Conservation (phyloP, 1,140 invertebrate genomes). For the Zelostemma sp. region DNA sequence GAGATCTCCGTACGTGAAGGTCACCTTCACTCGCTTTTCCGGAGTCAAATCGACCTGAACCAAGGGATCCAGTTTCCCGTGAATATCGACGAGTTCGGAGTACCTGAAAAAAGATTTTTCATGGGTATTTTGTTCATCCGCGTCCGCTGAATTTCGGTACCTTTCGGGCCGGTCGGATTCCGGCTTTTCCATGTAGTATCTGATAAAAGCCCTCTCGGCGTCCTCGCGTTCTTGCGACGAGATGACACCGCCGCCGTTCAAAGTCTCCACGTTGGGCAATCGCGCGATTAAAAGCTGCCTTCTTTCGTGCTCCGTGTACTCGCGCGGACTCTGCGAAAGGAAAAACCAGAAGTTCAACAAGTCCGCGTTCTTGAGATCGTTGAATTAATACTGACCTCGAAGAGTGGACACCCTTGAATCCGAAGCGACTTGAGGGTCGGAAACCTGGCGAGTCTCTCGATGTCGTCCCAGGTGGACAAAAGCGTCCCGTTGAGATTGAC, state of each 20-base stretch:
- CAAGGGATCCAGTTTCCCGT: constrained; percentile 88
- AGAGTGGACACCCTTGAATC: constrained; percentile 76
- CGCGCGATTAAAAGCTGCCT: constrained; percentile 88
- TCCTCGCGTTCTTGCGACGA: constrained; percentile 87
- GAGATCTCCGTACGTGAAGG: constrained; percentile 82
- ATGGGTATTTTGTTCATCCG: no score
- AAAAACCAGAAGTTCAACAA: background rate
- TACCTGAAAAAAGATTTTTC: constrained; percentile 74
- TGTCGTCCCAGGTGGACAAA: constrained; percentile 87
- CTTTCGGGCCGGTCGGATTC: constrained; percentile 83
- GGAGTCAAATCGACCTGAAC: constrained; percentile 88
- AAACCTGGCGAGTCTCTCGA: constrained; percentile 86
- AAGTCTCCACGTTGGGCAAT: constrained; percentile 84
- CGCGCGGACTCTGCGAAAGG: constrained; percentile 77
- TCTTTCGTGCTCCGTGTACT: constrained; percentile 89
- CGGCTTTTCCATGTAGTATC: constrained; percentile 90
- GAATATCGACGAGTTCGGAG: constrained; percentile 82
- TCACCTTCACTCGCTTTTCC: constrained; percentile 87
- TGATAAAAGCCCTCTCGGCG: constrained; percentile 93
- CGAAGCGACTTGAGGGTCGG: constrained; percentile 85
- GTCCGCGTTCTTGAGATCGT: no score
- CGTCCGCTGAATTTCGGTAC: constrained; percentile 54
- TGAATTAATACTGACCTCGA: constrained; percentile 58
- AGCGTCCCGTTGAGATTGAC: constrained; percentile 89
- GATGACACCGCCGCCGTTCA: constrained; percentile 91